Percentiles rank a stretch among this genome's conserved stretches.
These are phyloP conservation scores for Tachina fera DNA, from an alignment of 2,888 invertebrate genomes.

Conservation along the genomic window DNA sequence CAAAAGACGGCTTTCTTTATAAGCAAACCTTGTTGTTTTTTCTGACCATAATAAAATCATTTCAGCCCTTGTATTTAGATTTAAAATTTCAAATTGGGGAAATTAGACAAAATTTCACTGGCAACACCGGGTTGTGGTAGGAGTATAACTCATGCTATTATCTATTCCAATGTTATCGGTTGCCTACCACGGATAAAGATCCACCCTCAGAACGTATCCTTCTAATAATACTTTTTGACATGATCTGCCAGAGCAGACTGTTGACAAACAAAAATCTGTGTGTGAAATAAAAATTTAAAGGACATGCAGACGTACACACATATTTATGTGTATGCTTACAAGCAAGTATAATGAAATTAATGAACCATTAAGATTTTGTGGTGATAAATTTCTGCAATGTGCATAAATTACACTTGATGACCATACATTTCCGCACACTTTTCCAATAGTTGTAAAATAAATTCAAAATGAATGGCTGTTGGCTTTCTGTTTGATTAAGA, in stretches of 20 bases:
- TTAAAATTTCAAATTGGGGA: too few relatives aligned
- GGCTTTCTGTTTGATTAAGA: conserved; percentile 30
- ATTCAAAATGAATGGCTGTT: conserved; percentile 54
- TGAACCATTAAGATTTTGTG: conserved; percentile 82
- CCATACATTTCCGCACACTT: conserved; percentile 67
- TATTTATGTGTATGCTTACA: neutral
- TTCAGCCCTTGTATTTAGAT: too few relatives aligned
- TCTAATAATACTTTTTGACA: neutral
- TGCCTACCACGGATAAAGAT: too few relatives aligned
- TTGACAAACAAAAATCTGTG: conserved; percentile 3
- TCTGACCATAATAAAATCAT: too few relatives aligned
- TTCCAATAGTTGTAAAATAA: conserved; percentile 61
- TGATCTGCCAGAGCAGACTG: conserved; percentile 4
- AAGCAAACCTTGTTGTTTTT: too few relatives aligned
- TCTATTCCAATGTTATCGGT: too few relatives aligned
- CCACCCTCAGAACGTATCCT: neutral
- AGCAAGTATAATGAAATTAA: conserved; percentile 80
- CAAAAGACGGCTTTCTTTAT: too few relatives aligned
- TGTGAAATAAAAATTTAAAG: conserved; percentile 5
- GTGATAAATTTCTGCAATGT: conserved; percentile 79
- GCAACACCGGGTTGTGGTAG: too few relatives aligned
- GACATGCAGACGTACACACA: conserved; percentile 2
- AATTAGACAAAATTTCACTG: too few relatives aligned
- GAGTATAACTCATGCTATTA: too few relatives aligned
- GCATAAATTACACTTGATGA: conserved; percentile 78